A percentile compares a stretch with the other conserved stretches of the same genome.
phyloP scores from a whole-genome alignment of 2,797 vertebrate genomes.

The Acanthornis magna region DNA sequence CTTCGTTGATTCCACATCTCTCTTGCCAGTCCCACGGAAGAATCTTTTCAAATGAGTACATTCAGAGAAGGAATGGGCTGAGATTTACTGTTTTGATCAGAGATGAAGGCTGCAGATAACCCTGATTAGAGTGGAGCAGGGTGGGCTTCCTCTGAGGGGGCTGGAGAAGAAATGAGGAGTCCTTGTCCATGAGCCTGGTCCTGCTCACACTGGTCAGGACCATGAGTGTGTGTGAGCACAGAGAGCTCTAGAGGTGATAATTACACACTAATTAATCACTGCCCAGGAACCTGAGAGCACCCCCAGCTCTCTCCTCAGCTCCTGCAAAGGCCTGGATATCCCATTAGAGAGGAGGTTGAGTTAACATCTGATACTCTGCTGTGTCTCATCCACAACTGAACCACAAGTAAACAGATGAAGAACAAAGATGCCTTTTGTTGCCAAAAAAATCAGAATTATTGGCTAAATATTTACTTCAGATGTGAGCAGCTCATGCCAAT shows the following conservation, averaged over 20 bases:
- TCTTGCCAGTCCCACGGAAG: neutral
- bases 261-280: neutral
- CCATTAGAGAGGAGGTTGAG: neutral
- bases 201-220: neutral
- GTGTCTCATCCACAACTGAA: neutral
- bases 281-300: neutral
- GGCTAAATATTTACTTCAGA: slow-evolving; percentile 38
- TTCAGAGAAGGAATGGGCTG: neutral
- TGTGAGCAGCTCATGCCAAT: neutral
- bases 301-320: neutral
- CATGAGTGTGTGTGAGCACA: neutral
- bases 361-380: neutral
- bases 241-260: neutral
- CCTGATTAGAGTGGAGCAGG: neutral
- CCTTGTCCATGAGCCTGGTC: neutral
- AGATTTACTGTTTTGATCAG: neutral
- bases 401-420: neutral
- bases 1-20: neutral
- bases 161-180: neutral
- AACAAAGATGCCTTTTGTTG: neutral
- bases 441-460: neutral
- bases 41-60: neutral
- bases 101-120: neutral
- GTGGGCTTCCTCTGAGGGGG: neutral
- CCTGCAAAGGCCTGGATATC: neutral